Evolutionary conservation across 1,140 invertebrate species (phyloP), one percentile per base, ranked within the genome.

Genomic region (Zaprionus tsacasi): DNA sequence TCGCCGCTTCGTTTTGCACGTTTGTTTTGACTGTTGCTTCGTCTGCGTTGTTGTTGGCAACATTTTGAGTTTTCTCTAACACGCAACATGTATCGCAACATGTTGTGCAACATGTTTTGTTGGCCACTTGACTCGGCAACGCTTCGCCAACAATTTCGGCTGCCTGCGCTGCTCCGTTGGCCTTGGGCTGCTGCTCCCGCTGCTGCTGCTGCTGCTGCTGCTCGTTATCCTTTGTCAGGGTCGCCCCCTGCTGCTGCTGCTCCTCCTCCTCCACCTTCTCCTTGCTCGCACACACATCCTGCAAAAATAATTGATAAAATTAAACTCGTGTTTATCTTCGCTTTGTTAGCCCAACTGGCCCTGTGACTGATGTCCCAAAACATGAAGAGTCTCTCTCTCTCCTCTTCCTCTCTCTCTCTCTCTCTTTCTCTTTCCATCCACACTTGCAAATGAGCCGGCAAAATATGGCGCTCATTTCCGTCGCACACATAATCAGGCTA

Each of bases 261-360:
- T 40, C 12, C 13, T 57, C n/a, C 55, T 36, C 33, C 11, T 8
- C n/a, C 55, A 17, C 15, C 11, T 17, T 7, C n/a, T 57, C 6
- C 33, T 25, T 11, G 61, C 35, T 48, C 25, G 33, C 25, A 17
- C 64, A 58, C 13, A 68, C 55, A 56, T 66, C 75, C 82, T 85
- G 71, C 36, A 72, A 78, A 67, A 77, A 67, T 65, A 85, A 69
- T 67, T 75, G 43, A 70, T 67, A 64, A 79, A 70, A 75, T 81
- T 81, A 72, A 81, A 77, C 76, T 81, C 68, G 54, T 56, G 38
- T 58, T 67, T 59, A 69, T 70, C 57, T 61, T 65, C 12, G 43
- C 56, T 70, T 65, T 66, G 36, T 66, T 43, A 52, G 64, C 48
- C 43, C 21, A 52, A 52, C 45, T 30, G 30, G 5, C 13, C 25